phyloP scores from a whole-genome alignment of 2,113 vertebrate species.

The Sturnus vulgaris region DNA sequence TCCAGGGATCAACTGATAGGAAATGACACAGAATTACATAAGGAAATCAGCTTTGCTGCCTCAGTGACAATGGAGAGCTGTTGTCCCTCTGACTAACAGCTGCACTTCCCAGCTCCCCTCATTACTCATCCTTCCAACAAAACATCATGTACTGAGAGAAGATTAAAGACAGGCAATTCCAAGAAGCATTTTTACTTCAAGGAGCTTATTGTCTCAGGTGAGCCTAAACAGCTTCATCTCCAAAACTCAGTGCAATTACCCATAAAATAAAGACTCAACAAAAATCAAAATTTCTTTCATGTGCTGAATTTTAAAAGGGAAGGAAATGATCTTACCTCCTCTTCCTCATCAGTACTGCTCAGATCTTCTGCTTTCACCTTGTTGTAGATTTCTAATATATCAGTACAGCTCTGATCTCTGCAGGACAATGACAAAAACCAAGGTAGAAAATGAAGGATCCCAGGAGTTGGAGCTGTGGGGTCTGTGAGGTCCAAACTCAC shows the following conservation, averaged over 20 bases:
- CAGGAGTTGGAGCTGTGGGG: not conserved
- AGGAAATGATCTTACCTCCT: constrained; percentile 68
- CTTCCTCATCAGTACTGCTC: constrained; percentile 84
- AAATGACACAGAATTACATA: not conserved
- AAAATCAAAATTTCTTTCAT: not conserved
- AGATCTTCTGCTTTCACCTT: constrained; percentile 86
- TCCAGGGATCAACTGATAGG: not conserved
- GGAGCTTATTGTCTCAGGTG: not conserved
- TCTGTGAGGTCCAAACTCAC: constrained; percentile 63
- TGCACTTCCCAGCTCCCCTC: not conserved
- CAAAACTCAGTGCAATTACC: not conserved
- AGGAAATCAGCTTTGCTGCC: constrained; percentile 14
- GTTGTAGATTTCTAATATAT: constrained; percentile 89
- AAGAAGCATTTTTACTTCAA: not conserved
- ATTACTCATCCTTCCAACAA: not conserved
- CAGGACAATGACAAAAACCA: constrained; percentile 24
- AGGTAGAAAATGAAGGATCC: not conserved
- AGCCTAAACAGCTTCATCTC: not conserved
- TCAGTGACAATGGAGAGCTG: not conserved
- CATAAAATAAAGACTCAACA: not conserved
- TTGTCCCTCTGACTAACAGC: not conserved
- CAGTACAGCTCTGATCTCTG: constrained; percentile 93
- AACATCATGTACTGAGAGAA: not conserved
- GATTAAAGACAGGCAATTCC: not conserved
- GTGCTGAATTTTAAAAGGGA: not conserved